Conservation (phyloP, 2,797 vertebrate genomes). For the Semaprochilodus insignis region DNA sequence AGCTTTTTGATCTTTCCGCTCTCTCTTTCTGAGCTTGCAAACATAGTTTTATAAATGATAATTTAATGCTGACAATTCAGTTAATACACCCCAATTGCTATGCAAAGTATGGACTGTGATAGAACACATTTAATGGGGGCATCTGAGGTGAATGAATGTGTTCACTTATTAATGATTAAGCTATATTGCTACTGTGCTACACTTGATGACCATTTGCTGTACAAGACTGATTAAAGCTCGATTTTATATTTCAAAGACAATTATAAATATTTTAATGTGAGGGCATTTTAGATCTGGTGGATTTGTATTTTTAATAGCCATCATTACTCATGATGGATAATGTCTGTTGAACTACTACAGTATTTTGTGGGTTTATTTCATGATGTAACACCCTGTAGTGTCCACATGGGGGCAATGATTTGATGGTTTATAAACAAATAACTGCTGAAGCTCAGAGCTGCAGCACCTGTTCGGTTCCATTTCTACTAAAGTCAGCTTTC, state of each 20-base stretch:
- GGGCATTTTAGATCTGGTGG: background rate
- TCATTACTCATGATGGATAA: background rate
- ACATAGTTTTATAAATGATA: conserved; percentile 7
- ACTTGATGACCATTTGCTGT: conserved; percentile 28
- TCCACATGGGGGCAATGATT: background rate
- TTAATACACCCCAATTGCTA: conserved; percentile 14
- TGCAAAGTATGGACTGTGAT: conserved; percentile 32
- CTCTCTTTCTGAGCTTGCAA: conserved; percentile 8
- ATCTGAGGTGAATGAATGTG: background rate
- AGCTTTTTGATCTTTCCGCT: background rate
- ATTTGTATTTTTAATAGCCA: background rate
- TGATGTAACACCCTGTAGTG: background rate
- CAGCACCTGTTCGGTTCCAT: too few species aligned
- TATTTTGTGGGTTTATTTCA: background rate
- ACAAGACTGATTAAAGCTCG: conserved; percentile 63
- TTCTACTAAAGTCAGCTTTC: too few species aligned
- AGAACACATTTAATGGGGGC: background rate
- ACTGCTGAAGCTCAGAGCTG: too few species aligned
- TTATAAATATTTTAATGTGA: background rate
- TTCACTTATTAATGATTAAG: conserved; percentile 7
- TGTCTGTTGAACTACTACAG: background rate
- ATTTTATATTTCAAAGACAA: conserved; percentile 40
- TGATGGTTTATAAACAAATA: too few species aligned
- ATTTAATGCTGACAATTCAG: conserved; percentile 1
- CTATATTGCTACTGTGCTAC: conserved; percentile 26